Base-by-base conservation (phyloP, 2,113 vertebrate species). In the Tauraco erythrolophus region DNA sequence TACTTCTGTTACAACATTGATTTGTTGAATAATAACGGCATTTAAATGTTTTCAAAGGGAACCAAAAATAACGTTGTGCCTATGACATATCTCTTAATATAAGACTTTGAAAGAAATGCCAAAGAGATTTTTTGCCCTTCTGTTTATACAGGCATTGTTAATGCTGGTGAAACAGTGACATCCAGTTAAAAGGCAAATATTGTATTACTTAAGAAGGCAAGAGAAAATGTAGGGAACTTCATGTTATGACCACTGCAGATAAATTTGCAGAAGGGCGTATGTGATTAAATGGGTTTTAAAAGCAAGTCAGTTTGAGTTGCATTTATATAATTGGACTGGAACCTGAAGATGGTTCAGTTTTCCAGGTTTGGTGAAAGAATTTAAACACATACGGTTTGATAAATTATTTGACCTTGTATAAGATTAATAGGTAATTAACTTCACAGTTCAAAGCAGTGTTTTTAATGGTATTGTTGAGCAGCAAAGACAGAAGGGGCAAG, bases 1-100 rank as follows among this genome's bases (percentile, higher is more conserved):
- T 54, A 1, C 19, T 41, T 33, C 51, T 71, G 45, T 64, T 66
- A 24, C n/a, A 43, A 2, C 7, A 2, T 21, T 21, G 50, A 33
- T 61, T 58, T 35, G 21, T 24, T 74, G 56, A 30, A 7, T 43
- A 19, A 17, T 35, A 41, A 19, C 0, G 0, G 9, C 7, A 19
- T 54, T 37, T 15, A 27, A 33, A 51, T 14, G 27, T 69, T 88
- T 60, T 72, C 24, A 56, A 28, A 72, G 57, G 39, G 57, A 85
- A 24, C 10, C 11, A 46, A 62, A 87, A 89, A 11, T 27, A 10
- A 79, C 69, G n/a, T 45, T 4, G 1, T 11, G 8, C 35, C 50
- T 39, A 45, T 18, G 11, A 4, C 2, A 0, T 35, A 1, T 64
- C 25, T 62, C 30, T 51, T 54, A 46, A 16, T 37, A 19, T 4